Evolutionary conservation across 2,888 invertebrate genomes (phyloP), one percentile per base, ranked within the genome.

Genomic region (Microctonus hyperodae): DNA sequence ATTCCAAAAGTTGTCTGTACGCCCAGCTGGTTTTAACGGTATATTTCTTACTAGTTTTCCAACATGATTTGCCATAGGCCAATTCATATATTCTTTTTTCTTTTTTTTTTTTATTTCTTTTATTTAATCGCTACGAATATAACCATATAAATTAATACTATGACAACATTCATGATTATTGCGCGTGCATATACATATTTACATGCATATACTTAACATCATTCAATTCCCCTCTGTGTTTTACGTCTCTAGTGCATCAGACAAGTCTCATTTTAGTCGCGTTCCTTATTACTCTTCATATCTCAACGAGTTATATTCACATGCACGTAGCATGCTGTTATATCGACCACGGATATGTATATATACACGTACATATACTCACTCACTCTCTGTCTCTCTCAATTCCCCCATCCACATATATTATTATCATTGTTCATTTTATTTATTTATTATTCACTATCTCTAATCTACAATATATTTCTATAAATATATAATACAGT

Each of bases 261-360:
- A 53, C 35, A 48, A 48, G 57, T 28, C 55, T 40, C 28, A 40
- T 63, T 40, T 20, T 40, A 55, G 63, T 51, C 53, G 23, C 28
- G 44, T 55, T 51, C 63, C 56, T 56, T 13, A 44, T 37, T 33
- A n/a, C 33, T 31, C 33, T 16, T 1, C 25, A 50, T 33, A 64
- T 57, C 64, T 64, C 64, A 64, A 64, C 64, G 35, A 62, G 40
- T 23, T 40, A 50, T n/a, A n/a, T 33, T 6, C 44, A 28, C 63
- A 48, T 51, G 35, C 50, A 44, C 20, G 33, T 25, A 35, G 51
- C 51, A 25, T 51, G 13, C 25, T 25, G 51, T 23, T 51, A 25
- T 51, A n/a, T n/a, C n/a, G n/a, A n/a, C n/a, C n/a, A n/a, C n/a
- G n/a, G n/a, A n/a, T n/a, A n/a, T n/a, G n/a, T n/a, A n/a, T n/a